Percentiles rank a stretch among this genome's conserved stretches.
Evolutionary conservation across 92 coral and sea anemone species (phyloP).

Genomic region (Desmophyllum pertusum): DNA sequence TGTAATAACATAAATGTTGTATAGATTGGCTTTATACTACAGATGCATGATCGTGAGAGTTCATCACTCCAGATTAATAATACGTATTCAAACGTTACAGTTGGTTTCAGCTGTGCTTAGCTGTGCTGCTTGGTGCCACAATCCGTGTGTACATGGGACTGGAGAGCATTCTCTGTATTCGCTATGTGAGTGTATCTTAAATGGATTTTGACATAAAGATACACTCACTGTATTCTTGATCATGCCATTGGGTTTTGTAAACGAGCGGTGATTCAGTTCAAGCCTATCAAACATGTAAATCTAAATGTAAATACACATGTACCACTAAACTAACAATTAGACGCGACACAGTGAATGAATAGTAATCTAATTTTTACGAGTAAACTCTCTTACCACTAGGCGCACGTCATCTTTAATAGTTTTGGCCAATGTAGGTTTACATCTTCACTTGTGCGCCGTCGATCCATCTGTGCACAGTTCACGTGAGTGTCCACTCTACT

Average conservation of each 20-base stretch:
- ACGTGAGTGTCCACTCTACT: not conserved
- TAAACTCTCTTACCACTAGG: conserved; percentile 10
- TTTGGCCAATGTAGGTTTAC: not conserved
- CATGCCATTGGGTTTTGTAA: not conserved
- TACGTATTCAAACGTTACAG: not conserved
- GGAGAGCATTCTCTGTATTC: not conserved
- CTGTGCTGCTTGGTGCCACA: not conserved
- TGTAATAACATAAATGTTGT: too few species aligned
- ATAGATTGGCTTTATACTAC: not conserved
- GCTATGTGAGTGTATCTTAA: not conserved
- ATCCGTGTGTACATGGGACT: not conserved
- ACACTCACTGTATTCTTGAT: too few species aligned
- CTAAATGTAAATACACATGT: conserved; percentile 10
- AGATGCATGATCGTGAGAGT: not conserved
- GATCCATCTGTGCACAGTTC: not conserved
- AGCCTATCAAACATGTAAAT: not conserved
- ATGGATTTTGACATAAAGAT: too few species aligned
- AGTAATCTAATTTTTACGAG: not conserved
- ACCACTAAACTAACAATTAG: not conserved
- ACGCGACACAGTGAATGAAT: not conserved
- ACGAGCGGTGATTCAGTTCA: not conserved
- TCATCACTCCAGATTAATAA: not conserved
- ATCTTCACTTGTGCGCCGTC: not conserved
- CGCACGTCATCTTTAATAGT: too few species aligned
- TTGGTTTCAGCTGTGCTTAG: not conserved